phyloP scores from a whole-genome alignment of 2,888 invertebrate genomes.

The Torymus aiolomorphi region DNA sequence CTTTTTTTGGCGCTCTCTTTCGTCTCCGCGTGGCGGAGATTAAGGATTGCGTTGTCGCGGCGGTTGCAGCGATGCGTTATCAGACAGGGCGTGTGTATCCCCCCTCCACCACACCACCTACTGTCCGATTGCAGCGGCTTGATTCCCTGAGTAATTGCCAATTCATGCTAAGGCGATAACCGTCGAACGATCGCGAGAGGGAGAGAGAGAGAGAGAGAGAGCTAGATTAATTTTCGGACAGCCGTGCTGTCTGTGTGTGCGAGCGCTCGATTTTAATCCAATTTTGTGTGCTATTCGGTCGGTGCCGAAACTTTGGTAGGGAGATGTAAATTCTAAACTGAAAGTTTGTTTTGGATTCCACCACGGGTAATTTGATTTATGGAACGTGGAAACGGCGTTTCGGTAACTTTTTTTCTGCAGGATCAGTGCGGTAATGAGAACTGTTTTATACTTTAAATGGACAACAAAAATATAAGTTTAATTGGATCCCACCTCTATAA shows the following conservation, averaged over 20 bases:
- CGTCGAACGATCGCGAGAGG: conserved; percentile 7
- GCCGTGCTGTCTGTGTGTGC: neutral
- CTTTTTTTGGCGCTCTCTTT: conserved; percentile 8
- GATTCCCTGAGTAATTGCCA: conserved; percentile 34
- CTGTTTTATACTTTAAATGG: too few relatives aligned
- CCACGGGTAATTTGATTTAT: neutral
- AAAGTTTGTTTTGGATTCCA: conserved; percentile 2
- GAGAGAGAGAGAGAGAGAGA: too few relatives aligned
- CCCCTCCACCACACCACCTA: too few relatives aligned
- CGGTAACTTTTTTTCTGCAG: too few relatives aligned
- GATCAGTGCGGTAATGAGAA: too few relatives aligned
- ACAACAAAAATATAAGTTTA: too few relatives aligned
- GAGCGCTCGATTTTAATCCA: conserved; percentile 15
- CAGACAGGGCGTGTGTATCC: too few relatives aligned
- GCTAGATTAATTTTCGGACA: conserved; percentile 14
- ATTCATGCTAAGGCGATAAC: conserved; percentile 39
- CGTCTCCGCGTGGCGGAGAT: neutral
- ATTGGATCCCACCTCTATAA: too few relatives aligned
- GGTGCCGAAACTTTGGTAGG: neutral
- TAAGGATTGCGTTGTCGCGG: neutral
- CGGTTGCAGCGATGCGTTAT: too few relatives aligned
- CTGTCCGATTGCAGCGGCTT: conserved; percentile 25
- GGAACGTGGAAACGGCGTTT: neutral
- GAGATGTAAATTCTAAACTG: neutral
- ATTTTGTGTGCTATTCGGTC: conserved; percentile 24